Percentiles rank a stretch among this genome's conserved stretches.
Evolutionary conservation across 2,797 vertebrate species (phyloP).

Genomic region (Poecile montanus): DNA sequence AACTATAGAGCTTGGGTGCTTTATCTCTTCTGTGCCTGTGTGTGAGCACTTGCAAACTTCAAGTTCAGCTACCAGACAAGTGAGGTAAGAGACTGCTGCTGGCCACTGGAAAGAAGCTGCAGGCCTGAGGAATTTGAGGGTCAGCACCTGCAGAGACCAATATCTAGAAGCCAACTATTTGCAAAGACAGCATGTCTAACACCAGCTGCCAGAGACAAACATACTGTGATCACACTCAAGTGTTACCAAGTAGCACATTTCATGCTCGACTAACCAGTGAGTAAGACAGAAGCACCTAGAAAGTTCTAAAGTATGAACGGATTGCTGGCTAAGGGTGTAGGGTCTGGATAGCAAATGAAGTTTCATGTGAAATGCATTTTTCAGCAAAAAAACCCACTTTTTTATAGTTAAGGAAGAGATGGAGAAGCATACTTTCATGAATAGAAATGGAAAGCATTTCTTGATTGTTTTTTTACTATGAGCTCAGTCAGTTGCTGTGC

Average conservation of each 20-base stretch:
- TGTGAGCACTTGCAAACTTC: not conserved
- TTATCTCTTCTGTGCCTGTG: not conserved
- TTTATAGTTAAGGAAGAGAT: not conserved
- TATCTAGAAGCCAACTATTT: not conserved
- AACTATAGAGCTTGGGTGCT: accelerated
- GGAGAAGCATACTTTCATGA: not conserved
- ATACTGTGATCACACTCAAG: accelerated
- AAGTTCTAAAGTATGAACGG: not conserved
- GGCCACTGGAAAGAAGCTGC: not conserved
- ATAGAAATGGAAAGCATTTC: not conserved
- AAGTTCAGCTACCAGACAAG: not conserved
- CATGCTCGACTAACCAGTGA: not conserved
- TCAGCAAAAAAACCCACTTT: not conserved
- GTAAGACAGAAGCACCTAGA: not conserved
- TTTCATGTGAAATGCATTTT: not conserved
- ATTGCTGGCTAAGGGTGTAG: not conserved
- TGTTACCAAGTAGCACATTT: not conserved
- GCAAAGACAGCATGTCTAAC: not conserved
- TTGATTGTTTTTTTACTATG: not conserved
- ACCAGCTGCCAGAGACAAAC: not conserved
- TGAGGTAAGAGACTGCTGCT: not conserved
- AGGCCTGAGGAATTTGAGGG: not conserved
- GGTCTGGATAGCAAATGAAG: not conserved
- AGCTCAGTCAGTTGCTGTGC: not conserved
- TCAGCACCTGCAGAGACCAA: not conserved